Conservation (phyloP, 2,888 invertebrate genomes). For the Saturnia pavonia region DNA sequence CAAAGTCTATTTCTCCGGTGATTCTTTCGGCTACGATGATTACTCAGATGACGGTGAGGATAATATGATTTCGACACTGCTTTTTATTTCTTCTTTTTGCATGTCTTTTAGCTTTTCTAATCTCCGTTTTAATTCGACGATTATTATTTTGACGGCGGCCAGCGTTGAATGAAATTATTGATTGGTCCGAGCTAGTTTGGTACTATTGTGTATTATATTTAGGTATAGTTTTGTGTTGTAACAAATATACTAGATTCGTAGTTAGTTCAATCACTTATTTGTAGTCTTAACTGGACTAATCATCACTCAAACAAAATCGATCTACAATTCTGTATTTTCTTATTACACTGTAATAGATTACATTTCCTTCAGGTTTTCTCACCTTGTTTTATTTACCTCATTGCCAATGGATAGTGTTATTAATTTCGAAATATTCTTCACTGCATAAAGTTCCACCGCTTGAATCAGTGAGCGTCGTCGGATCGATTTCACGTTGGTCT, state of each 20-base stretch:
- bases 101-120: background rate
- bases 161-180: too few relatives aligned
- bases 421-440: too few relatives aligned
- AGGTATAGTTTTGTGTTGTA: too few relatives aligned
- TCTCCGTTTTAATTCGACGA: background rate
- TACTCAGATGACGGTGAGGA: conserved; percentile 66
- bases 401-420: background rate
- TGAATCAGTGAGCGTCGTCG: too few relatives aligned
- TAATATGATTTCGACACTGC: background rate
- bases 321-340: background rate
- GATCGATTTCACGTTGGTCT: too few relatives aligned
- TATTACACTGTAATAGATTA: background rate
- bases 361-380: background rate
- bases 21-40: conserved; percentile 73
- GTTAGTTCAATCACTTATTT: background rate
- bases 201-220: too few relatives aligned
- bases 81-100: too few relatives aligned
- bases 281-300: too few relatives aligned
- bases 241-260: background rate
- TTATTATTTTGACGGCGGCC: too few relatives aligned
- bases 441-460: too few relatives aligned
- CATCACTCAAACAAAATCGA: too few relatives aligned
- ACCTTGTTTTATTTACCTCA: background rate
- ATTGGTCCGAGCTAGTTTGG: too few relatives aligned
- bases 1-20: conserved; percentile 65